These are phyloP conservation scores for Platysternon megacephalum DNA, from an alignment of 2,113 vertebrate species.

Conservation along the genomic window DNA sequence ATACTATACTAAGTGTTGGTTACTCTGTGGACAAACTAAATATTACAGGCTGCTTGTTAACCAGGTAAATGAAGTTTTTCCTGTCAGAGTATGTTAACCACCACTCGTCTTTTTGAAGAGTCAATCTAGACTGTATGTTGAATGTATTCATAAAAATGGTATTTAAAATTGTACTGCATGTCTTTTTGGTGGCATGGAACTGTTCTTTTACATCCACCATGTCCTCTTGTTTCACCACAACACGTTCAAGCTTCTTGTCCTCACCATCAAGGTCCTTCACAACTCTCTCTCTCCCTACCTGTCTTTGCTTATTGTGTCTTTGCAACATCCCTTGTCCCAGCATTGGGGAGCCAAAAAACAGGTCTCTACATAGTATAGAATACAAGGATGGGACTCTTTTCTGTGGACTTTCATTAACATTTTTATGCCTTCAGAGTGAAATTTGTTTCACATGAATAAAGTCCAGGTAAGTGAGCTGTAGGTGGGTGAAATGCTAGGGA, in stretches of 20 bases:
- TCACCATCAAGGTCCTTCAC: not conserved
- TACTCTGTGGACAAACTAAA: not conserved
- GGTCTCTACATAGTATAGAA: not conserved
- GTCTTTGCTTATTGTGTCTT: not conserved
- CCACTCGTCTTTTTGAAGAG: not conserved
- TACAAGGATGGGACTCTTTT: not conserved
- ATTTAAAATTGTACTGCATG: not conserved
- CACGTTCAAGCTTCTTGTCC: not conserved
- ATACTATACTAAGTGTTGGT: constrained; percentile 13
- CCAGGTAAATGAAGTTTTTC: not conserved
- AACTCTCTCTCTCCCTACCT: not conserved
- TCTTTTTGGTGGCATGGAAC: not conserved
- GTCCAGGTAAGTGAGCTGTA: not conserved
- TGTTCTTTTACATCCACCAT: not conserved
- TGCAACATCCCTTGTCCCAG: not conserved
- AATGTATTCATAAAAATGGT: not conserved
- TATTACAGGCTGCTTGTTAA: not conserved
- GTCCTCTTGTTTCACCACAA: not conserved
- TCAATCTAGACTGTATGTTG: not conserved
- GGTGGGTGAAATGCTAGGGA: not conserved
- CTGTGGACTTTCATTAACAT: not conserved
- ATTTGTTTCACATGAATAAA: not conserved
- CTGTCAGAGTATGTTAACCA: not conserved
- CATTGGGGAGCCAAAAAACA: not conserved
- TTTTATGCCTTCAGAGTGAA: not conserved